Base-by-base conservation (phyloP, 2,797 vertebrate species). In the Myotis findleyi region DNA sequence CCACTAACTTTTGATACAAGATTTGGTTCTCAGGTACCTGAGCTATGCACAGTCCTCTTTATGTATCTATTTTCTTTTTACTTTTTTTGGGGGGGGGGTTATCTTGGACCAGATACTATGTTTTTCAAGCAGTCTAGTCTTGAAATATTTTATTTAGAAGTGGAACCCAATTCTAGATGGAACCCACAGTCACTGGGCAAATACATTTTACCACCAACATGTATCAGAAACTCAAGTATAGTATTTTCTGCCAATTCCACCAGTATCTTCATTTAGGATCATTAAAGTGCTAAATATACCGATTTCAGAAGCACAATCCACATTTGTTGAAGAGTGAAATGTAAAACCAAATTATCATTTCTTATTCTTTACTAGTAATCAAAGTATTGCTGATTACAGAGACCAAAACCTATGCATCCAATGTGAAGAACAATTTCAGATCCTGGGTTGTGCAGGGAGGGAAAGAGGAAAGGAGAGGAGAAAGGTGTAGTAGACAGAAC, bases 101-200 rank as follows among this genome's bases (percentile, higher is more conserved):
- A 80, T 64, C 6, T 30, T 27, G 16, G 30, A 41, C n/a, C 33
- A 87, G 25, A 91, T 21, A 68, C 13, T 51, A 25, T 14, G 27
- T 27, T 14, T 69, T 82, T 51, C 73, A 49, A 66, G 80, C n/a
- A 76, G 27, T 59, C 7, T 38, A 71, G 33, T 87, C 12, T 62
- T 83, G 30, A 69, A 83, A 76, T 38, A 1, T 49, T 79, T 87
- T 83, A 93, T 53, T 84, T 91, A 83, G 21, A 93, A 80, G 30
- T 68, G 18, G 17, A 10, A 59, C 12, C 85, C n/a, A 64, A 7
- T 92, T 73, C 57, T 62, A 80, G 16, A 7, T 84, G 41, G 44
- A 89, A 95, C 13, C 2, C 17, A 86, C 2, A 84, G 12, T 59
- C 30, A 80, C 38, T 72, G 80, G 14, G 44, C 20, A 87, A 81